These are phyloP conservation scores for Esox lucius DNA, from an alignment of 2,797 vertebrate genomes.

Conservation along the genomic window DNA sequence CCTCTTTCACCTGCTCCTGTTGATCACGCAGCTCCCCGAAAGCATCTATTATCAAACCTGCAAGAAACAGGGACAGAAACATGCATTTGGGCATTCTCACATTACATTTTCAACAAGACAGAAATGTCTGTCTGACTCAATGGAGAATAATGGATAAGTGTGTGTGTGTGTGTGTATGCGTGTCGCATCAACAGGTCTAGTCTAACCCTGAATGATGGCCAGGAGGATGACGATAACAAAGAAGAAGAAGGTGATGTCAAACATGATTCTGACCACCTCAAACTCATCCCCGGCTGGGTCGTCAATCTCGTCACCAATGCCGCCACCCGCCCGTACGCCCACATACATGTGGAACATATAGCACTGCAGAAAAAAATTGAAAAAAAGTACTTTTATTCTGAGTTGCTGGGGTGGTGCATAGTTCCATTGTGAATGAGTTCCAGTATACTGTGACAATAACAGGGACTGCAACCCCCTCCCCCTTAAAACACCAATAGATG, in stretches of 20 bases:
- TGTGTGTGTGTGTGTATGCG: not conserved
- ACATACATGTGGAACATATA: slow-evolving; percentile 83
- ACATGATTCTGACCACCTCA: slow-evolving; percentile 74
- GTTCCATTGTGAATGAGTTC: not conserved
- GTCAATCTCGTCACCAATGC: slow-evolving; percentile 78
- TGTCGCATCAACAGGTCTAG: not conserved
- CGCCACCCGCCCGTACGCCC: slow-evolving; percentile 76
- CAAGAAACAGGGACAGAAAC: not conserved
- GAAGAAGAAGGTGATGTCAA: slow-evolving; percentile 81
- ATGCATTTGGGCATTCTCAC: not conserved
- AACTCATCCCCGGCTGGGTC: slow-evolving; percentile 78
- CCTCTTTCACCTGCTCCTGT: slow-evolving; percentile 79
- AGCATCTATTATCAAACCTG: slow-evolving; percentile 79
- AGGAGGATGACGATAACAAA: slow-evolving; percentile 80
- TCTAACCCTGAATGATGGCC: slow-evolving; percentile 80
- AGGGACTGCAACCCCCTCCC: too few relatives aligned
- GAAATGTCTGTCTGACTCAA: not conserved
- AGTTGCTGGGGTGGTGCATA: not conserved
- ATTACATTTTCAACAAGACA: not conserved
- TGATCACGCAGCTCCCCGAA: slow-evolving; percentile 79
- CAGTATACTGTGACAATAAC: not conserved
- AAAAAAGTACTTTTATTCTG: not conserved
- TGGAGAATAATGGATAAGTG: too few relatives aligned
- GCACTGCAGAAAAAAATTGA: slow-evolving; percentile 57
- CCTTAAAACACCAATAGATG: too few relatives aligned